phyloP scores from a whole-genome alignment of 2,113 vertebrate species.

The Tupaia chinensis region DNA sequence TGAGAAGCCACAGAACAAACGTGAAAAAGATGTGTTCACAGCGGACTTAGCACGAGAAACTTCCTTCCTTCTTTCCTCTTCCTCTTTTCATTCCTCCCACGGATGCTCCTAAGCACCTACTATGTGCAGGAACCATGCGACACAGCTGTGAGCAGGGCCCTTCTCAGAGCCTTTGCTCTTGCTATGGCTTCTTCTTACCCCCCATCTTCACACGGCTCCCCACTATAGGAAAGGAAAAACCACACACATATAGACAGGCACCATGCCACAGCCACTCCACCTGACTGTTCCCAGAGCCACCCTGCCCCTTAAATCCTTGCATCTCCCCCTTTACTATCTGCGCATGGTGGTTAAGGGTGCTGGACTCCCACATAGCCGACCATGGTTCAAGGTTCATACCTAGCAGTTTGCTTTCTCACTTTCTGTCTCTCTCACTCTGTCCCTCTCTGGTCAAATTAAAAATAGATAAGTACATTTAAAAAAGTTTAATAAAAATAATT shows the following conservation, averaged over 20 bases:
- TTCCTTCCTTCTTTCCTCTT: not conserved
- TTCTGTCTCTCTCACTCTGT: too few species aligned
- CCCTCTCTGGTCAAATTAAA: too few species aligned
- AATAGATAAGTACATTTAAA: too few species aligned
- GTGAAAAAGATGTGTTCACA: not conserved
- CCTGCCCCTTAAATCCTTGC: too few species aligned
- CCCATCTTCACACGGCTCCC: not conserved
- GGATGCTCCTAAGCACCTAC: not conserved
- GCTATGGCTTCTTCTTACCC: not conserved
- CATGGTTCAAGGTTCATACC: not conserved
- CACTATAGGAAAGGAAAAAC: not conserved
- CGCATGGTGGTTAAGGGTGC: too few species aligned
- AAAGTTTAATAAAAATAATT: too few species aligned
- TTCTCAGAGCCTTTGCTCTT: not conserved
- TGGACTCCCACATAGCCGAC: too few species aligned
- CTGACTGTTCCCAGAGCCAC: fast-evolving
- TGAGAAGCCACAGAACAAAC: not conserved
- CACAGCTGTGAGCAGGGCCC: not conserved
- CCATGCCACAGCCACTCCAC: not conserved
- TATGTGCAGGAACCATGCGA: not conserved
- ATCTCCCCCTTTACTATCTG: not conserved
- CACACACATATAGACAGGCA: not conserved
- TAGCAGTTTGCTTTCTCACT: too few species aligned
- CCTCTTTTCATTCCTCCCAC: not conserved
- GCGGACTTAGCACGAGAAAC: not conserved